These are phyloP conservation scores for Geococcyx californianus DNA, from an alignment of 2,113 vertebrate genomes.

Conservation along the genomic window DNA sequence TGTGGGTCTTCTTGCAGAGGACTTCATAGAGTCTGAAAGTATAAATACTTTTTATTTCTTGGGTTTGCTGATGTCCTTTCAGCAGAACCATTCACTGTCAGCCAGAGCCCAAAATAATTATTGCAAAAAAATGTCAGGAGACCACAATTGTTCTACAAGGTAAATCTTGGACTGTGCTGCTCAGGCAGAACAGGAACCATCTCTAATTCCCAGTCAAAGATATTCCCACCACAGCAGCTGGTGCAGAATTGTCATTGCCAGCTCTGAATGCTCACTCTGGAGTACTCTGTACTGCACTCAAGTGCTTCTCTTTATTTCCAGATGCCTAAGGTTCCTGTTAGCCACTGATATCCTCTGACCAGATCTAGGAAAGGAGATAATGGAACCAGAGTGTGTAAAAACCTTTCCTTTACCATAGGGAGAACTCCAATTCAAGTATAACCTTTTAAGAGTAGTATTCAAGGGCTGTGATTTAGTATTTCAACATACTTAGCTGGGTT, in stretches of 20 bases:
- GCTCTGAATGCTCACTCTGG: not conserved
- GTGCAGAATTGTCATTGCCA: not conserved
- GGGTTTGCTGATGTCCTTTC: not conserved
- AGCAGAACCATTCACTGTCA: not conserved
- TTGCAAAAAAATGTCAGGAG: not conserved
- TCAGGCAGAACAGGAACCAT: not conserved
- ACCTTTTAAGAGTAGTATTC: not conserved
- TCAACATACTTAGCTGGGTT: not conserved
- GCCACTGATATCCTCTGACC: not conserved
- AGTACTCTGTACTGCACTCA: not conserved
- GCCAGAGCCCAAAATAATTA: not conserved
- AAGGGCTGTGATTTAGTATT: not conserved
- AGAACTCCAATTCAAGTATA: not conserved
- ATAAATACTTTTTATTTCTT: conserved; percentile 27
- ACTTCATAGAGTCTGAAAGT: not conserved
- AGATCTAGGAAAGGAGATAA: not conserved
- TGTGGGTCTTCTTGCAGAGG: conserved; percentile 42
- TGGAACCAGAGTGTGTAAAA: not conserved
- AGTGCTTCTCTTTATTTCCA: not conserved
- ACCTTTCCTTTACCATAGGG: not conserved
- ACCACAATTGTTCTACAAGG: not conserved
- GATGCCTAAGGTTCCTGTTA: not conserved
- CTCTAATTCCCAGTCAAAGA: not conserved
- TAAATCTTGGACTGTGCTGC: not conserved
- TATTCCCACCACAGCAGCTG: not conserved